Percentiles rank a stretch among this genome's conserved stretches.
Evolutionary conservation across 1,140 invertebrate species (phyloP).

Genomic region (Trichonephila clavipes): DNA sequence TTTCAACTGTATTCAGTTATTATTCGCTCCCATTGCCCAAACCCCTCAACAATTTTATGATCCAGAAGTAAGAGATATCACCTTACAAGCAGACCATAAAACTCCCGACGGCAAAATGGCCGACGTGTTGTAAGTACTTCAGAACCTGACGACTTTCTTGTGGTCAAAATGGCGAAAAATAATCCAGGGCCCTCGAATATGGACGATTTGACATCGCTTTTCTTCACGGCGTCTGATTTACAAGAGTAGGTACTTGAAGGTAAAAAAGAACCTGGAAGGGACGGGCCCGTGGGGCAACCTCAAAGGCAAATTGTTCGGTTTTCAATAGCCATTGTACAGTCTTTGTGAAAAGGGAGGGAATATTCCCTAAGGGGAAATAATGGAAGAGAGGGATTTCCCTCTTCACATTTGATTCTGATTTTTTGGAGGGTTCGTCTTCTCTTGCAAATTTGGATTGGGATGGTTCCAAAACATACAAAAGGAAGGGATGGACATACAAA

Average conservation of each 20-base stretch:
- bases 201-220: constrained; percentile 43
- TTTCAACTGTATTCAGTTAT: neutral
- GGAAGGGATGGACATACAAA: no score
- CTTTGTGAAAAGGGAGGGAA: neutral
- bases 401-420: neutral
- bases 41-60: constrained; percentile 22
- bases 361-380: neutral
- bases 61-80: constrained; percentile 27
- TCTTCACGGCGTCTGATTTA: constrained; percentile 15
- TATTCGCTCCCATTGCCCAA: neutral
- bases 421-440: neutral
- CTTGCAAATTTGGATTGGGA: neutral
- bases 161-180: constrained; percentile 42
- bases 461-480: neutral
- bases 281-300: neutral
- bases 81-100: constrained; percentile 13
- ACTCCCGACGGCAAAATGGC: constrained; percentile 22
- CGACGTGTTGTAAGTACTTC: neutral
- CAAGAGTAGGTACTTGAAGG: neutral
- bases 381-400: neutral
- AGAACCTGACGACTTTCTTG: neutral
- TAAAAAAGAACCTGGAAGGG: neutral
- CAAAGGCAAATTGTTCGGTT: constrained; percentile 5
- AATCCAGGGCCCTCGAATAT: neutral
- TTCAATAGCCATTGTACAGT: constrained; percentile 2